Evolutionary conservation across 2,888 invertebrate genomes (phyloP), one percentile per base, ranked within the genome.

Genomic region (Trachelus stipa): DNA sequence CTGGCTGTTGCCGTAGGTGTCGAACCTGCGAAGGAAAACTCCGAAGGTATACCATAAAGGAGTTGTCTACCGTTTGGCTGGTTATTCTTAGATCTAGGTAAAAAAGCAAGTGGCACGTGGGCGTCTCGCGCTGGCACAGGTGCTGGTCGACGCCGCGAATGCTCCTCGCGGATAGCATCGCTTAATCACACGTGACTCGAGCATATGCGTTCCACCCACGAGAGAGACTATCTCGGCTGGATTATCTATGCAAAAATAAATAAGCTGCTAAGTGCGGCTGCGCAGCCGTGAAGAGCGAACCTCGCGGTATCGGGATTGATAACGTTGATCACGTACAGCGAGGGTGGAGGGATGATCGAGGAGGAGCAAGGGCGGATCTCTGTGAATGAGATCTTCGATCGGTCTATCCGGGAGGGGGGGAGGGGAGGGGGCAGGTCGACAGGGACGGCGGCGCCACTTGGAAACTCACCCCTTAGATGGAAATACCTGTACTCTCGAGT

Each of bases 181-280:
- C 88, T 89, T 90, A 89, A 90, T 90, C 90, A 90, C 88, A 87
- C 87, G 87, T 88, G 87, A 89, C 87, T 87, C 86, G 86, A 82
- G 87, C 85, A 87, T 85, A 85, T 79, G 81, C 73, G 86, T 86
- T 86, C 88, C 90, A 88, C 89, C 90, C 89, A 90, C 88, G 86
- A 1, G 56, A 56, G 56, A 56, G 56, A 56, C 56, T 56, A 56
- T 56, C 56, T 23, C 23, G 23, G 9, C 23, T 77, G 87, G 87
- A 89, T 90, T 89, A 90, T 90, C 90, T 90, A 89, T 89, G 88
- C 89, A 85, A 89, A 88, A 88, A 89, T 88, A 89, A 90, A 90
- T 88, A 87, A 88, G 87, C 85, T 83, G 86, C 88, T 86, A 84
- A 86, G 84, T 77, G 75, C 40, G 40, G 40, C 40, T 15, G 40